Evolutionary conservation across 2,888 invertebrate genomes (phyloP), one percentile per base, ranked within the genome.

Genomic region (Geotrupes spiniger): DNA sequence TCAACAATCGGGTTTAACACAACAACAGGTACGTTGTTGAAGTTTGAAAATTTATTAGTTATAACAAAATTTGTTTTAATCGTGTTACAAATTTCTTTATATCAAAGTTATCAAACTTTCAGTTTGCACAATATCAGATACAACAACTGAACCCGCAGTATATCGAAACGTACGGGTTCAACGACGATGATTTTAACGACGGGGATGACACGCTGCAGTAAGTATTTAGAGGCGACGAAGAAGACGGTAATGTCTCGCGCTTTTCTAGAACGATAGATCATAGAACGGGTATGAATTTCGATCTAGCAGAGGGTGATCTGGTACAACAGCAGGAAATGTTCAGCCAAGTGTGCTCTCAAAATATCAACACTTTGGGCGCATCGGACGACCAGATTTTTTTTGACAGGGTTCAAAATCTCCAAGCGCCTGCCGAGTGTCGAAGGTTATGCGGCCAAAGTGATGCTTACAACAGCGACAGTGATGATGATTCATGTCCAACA

Each of bases 121-220:
- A 76, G 61, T 81, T 75, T 71, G 72, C 76, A 59, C 78, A 80
- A 62, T 83, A 80, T 70, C 81, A 83, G 73, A 76, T 77, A 62
- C 82, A 82, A 69, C 77, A 81, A 68, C 75, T 82, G 71, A 77
- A 79, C 16, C 76, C 80, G 51, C 78, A 76, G 57, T 80, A 80
- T 64, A 78, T 79, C 55, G 81, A 82, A 59, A 78, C 77, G 54
- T 83, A 80, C 64, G 82, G 80, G 43, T 82, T 79, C 64, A 78
- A 77, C 58, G 82, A 83, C 62, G 80, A 82, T 53, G 80, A 83
- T 53, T 83, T 81, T 61, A 79, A 77, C 54, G 81, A 81, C 59
- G 78, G 76, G 6, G 81, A 83, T 55, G 76, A 76, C 57, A 70
- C 73, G 33, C 64, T 78, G 55, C 75, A 75, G 78, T 79, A 70